Base-by-base conservation (phyloP, 2,888 invertebrate genomes). In the Platycnemis pennipes region DNA sequence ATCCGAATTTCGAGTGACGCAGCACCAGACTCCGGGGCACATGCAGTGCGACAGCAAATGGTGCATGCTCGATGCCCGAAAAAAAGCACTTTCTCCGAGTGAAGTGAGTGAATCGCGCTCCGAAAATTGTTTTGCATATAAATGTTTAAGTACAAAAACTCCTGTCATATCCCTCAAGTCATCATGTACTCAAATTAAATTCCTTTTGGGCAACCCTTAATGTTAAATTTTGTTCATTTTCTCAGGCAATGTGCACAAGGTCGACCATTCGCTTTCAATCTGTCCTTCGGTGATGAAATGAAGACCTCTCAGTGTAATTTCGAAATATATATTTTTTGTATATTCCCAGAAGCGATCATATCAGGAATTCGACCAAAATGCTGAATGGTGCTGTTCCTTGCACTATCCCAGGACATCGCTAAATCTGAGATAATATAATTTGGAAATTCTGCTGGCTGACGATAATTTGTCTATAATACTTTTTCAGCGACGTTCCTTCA, bases 321-420 rank as follows among this genome's bases (percentile, higher is more conserved):
- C 37, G 77, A 37, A 37, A 37, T 31, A 37, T 37, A 77, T 37
- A n/a, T 16, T 77, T 77, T 77, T 37, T 77, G 37, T 77, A 8
- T 87, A 46, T 87, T 26, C 13, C 19, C 46, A 45, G 19, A 22
- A 87, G 44, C 11, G 5, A n/a, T 37, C 87, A 87, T 87, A 87
- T 87, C 87, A 87, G 46, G 46, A 45, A 46, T 44, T 87, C 46
- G 87, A 87, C 87, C 44, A 46, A 87, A 46, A 87, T 46, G 87
- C 46, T 87, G 44, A 87, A n/a, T 46, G 44, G 44, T 44, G 45
- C 45, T 46, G 19, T 46, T 87, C 46, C 87, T 46, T 87, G 45
- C 19, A 46, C 37, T 87, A 45, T 46, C n/a, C 46, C 46, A 46
- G 46, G 45, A 46, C 87, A 26, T n/a, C 13, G 44, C 87, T 87